Evolutionary conservation across 2,113 vertebrate genomes (phyloP), one percentile per base, ranked within the genome.

Genomic region (Excalfactoria chinensis): DNA sequence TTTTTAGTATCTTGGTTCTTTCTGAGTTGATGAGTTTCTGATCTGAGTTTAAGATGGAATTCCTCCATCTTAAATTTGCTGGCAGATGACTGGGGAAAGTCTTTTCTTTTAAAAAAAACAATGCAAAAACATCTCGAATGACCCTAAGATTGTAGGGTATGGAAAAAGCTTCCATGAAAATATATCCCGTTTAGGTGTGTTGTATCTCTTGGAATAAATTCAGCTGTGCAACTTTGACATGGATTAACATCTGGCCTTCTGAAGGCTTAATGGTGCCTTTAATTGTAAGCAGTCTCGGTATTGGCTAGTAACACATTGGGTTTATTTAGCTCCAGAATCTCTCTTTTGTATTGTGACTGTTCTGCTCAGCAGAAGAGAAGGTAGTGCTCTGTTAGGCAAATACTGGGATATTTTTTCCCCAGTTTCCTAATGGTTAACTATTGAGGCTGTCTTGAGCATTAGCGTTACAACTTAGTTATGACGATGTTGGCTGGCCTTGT

Each of bases 1-100:
- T 95, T 94, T 95, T 95, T 95, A 89, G 95, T 35, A 14, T 55
- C 74, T 85, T 89, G 51, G 51, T 48, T 93, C 81, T 77, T 92
- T 83, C 84, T 83, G 56, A 92, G 56, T 79, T 0, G 25, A 64
- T 37, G 37, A 37, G 37, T 37, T 37, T 37, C 37, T 37, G 37
- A 37, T 37, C 37, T 37, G 37, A 37, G 37, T 37, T 37, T 37
- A 37, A 37, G 37, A 37, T 37, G 37, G 37, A 37, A 37, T 37
- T 69, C 16, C 2, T 32, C 37, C 32, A 64, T 60, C 17, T 20
- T 46, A 32, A 63, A 21, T 71, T 34, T 62, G 13, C 19, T 72
- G 51, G 19, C 51, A 83, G 60, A n/a, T 86, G n/a, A 30, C 16
- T 55, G 19, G 25, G 51, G 23, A 55, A 2, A 13, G 28, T 64